phyloP scores from a whole-genome alignment of 2,888 invertebrate genomes.

The Conchocele bisecta region DNA sequence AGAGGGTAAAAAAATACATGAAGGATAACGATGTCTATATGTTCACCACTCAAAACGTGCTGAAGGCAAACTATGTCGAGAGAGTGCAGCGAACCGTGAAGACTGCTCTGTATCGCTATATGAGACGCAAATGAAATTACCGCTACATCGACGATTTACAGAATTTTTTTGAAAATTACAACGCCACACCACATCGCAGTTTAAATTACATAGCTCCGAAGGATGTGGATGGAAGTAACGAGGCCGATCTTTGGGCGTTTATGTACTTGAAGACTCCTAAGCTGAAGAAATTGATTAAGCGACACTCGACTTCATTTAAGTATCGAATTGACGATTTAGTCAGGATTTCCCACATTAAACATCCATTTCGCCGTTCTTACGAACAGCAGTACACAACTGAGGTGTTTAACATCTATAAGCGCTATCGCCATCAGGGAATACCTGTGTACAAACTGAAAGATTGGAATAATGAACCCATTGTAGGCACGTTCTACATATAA shows the following conservation, averaged over 20 bases:
- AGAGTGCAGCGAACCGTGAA: background rate
- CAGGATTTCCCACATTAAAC: too few relatives aligned
- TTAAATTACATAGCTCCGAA: slow-evolving; percentile 2
- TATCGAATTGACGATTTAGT: too few relatives aligned
- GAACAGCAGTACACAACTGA: too few relatives aligned
- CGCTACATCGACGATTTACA: slow-evolving; percentile 8
- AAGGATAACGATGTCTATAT: background rate
- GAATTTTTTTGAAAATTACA: slow-evolving; percentile 2
- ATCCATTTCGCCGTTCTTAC: too few relatives aligned
- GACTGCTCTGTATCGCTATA: background rate
- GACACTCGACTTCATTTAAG: too few relatives aligned
- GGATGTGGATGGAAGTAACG: background rate
- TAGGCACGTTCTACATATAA: slow-evolving; percentile 21
- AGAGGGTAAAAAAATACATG: background rate
- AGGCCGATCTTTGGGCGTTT: slow-evolving; percentile 6
- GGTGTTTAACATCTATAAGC: too few relatives aligned
- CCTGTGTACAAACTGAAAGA: slow-evolving; percentile 29
- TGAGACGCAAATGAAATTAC: background rate
- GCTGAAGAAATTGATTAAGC: too few relatives aligned
- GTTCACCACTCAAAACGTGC: slow-evolving; percentile 4
- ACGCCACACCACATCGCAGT: slow-evolving; percentile 10
- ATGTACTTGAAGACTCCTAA: slow-evolving; percentile 6
- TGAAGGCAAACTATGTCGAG: slow-evolving; percentile 1
- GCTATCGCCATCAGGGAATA: slow-evolving; percentile 9
- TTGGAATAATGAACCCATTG: slow-evolving; percentile 10